Base-by-base conservation (phyloP, 2,797 vertebrate genomes). In the Neomorphus geoffroyi region DNA sequence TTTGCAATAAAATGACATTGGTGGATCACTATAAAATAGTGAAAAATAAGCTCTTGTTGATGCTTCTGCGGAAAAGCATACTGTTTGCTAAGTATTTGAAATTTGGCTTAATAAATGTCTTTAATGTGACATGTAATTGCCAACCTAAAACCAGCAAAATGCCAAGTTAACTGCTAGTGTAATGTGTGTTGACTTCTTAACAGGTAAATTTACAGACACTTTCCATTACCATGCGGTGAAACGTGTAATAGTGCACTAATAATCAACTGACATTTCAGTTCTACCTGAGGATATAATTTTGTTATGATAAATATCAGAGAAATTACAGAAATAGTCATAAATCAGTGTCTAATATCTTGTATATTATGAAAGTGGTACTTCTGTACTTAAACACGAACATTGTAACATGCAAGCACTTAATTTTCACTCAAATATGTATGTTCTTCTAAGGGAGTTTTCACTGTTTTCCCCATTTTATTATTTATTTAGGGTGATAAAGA, bases 241-340 rank as follows among this genome's bases (percentile, higher is more conserved):
- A 96, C 60, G 50, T 78, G 69, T 57, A 92, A 90, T 11, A 86
- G 46, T 33, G 57, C 39, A 69, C 50, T 80, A 94, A 48, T 95
- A 91, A 96, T 82, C 70, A 84, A 9, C 90, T 94, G 92, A 72
- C 92, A 62, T 80, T 96, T 94, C 74, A 83, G 64, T 89, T 96
- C 65, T 86, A 89, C 71, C 54, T 85, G 73, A 94, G 41, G 46
- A 58, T 94, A 51, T 79, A 92, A 91, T 96, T 94, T 96, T 82
- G 46, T 91, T 73, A 45, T 80, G 69, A 91, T 84, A 86, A 93
- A 92, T 66, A 54, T 80, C 72, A 51, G 33, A 16, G 64, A 41
- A 87, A 94, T 89, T 65, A 30, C 48, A 92, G 50, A 95, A 97
- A 97, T 90, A 30, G 24, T 51, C 77, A 82, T 21, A 86, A 93